Base-by-base conservation (phyloP, 2,888 invertebrate species). In the Seira sanloemensis region DNA sequence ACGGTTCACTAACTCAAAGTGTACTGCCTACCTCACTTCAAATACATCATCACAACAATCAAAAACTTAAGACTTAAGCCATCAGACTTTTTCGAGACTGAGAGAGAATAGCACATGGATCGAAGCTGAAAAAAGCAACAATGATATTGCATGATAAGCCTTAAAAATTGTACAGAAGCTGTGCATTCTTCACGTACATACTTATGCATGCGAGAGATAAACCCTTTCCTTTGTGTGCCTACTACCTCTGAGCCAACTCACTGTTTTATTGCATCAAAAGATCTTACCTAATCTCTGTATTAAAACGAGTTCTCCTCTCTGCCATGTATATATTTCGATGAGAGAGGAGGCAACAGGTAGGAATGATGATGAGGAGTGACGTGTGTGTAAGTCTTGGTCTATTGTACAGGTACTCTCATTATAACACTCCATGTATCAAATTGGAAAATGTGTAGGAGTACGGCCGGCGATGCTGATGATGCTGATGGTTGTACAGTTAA, bases 1-100 rank as follows among this genome's bases (percentile, higher is more conserved):
- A 82, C 76, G 82, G 82, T 82, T 82, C 82, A 82, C 82, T 82
- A 82, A 82, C 82, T 82, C 76, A 72, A 76, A 82, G 76, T 82
- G 76, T 76, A 77, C 82, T 82, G 77, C 82, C 82, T 82, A 82
- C 82, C 71, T 71, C 50, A 77, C 82, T 77, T 82, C 76, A 82
- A 82, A 82, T 82, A 81, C 81, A 82, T 77, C 75, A 82, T 77
- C 24, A 62, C 62, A 62, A 62, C 62, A 62, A 58, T 77, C 27
- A 77, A 26, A 66, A 62, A 62, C 9, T n/a, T n/a, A n/a, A n/a
- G 21, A 62, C 21, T 21, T 62, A 62, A 62, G 21, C 21, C 2
- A 62, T 62, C 62, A 62, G 62, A 62, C 62, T 62, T 23, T 37
- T 7, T 4, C 37, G n/a, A n/a, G n/a, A 37, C 37, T 4, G 37